Evolutionary conservation across 1,140 invertebrate genomes (phyloP).

Genomic region (Sarcophaga bullata): DNA sequence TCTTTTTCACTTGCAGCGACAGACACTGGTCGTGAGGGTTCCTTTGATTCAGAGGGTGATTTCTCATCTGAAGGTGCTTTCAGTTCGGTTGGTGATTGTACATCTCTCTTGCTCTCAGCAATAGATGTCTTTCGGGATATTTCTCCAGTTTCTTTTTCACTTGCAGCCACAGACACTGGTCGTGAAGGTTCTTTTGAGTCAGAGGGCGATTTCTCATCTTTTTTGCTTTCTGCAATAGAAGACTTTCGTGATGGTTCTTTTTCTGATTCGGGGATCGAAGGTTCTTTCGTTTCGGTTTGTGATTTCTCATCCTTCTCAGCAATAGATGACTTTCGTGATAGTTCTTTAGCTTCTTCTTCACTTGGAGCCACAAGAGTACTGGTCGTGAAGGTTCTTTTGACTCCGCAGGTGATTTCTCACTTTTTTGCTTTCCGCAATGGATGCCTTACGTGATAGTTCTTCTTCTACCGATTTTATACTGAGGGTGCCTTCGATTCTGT

Average conservation of each 20-base stretch:
- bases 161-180: constrained; percentile 45
- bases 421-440: constrained; percentile 37
- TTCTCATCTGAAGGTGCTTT: constrained; percentile 36
- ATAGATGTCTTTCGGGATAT: constrained; percentile 42
- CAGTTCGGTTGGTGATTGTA: constrained; percentile 20
- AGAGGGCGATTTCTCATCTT: constrained; percentile 30
- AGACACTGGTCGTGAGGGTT: constrained; percentile 43
- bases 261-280: constrained; percentile 36
- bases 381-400: constrained; percentile 46
- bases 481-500: constrained; percentile 47
- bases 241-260: neutral
- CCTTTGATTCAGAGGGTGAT: constrained; percentile 32
- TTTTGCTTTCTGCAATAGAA: constrained; percentile 23
- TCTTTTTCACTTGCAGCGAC: constrained; percentile 47
- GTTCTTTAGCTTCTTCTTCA: constrained; percentile 4
- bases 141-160: constrained; percentile 44
- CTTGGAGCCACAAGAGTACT: constrained; percentile 29
- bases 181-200: constrained; percentile 38
- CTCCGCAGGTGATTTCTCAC: constrained; percentile 45
- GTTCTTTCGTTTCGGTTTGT: constrained; percentile 44
- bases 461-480: constrained; percentile 43
- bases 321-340: neutral
- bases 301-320: constrained; percentile 44
- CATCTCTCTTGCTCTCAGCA: constrained; percentile 21
- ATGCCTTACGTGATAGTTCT: constrained; percentile 15